Evolutionary conservation across 2,888 invertebrate species (phyloP).

Genomic region (Polietes domitor): DNA sequence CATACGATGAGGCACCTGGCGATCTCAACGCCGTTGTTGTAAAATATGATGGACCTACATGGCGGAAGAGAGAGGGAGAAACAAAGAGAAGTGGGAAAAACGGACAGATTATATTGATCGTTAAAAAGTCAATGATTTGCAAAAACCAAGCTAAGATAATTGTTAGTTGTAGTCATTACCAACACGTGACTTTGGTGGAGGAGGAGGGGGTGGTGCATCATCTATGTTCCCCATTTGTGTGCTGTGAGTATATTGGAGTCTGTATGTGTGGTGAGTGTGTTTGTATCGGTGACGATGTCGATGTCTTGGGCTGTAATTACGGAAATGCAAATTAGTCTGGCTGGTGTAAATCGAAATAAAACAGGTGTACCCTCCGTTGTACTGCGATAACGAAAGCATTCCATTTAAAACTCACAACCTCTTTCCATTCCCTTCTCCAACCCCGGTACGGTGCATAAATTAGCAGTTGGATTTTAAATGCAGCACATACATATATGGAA

Average conservation of each 20-base stretch:
- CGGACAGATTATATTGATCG: neutral
- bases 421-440: neutral
- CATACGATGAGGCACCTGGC: slow-evolving; percentile 73
- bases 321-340: slow-evolving; percentile 53
- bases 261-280: neutral
- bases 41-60: slow-evolving; percentile 60
- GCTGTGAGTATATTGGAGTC: slow-evolving; percentile 8
- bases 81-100: neutral
- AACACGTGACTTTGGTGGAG: slow-evolving; percentile 34
- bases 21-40: slow-evolving; percentile 72
- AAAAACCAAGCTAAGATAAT: neutral
- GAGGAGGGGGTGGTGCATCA: slow-evolving; percentile 1
- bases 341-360: slow-evolving; percentile 28
- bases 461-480: neutral
- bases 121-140: neutral
- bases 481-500: neutral
- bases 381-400: neutral
- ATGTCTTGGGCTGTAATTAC: slow-evolving; percentile 43
- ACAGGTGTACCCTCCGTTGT: slow-evolving; percentile 43
- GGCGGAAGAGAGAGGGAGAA: slow-evolving; percentile 19
- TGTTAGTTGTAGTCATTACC: slow-evolving; percentile 30
- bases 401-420: neutral
- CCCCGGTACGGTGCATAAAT: too few relatives aligned
- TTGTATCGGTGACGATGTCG: neutral
- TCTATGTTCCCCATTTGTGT: neutral